Percentiles rank a stretch among this genome's conserved stretches.
These are phyloP conservation scores for Gymnorhina tibicen DNA, from an alignment of 2,113 vertebrate species.

Conservation along the genomic window DNA sequence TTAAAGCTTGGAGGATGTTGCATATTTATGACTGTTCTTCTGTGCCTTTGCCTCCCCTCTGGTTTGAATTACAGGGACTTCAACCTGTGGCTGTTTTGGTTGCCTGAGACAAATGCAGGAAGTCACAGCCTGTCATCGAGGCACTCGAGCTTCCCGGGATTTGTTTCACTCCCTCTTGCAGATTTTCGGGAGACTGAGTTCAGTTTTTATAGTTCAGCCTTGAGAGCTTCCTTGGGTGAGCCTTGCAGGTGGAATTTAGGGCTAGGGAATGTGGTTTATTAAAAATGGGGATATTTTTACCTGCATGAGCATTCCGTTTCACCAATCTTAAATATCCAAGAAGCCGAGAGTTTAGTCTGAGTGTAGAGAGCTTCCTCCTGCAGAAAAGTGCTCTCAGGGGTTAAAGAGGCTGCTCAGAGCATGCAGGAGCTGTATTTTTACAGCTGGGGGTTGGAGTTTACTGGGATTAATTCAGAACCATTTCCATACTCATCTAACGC, in stretches of 20 bases:
- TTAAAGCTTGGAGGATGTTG: neutral
- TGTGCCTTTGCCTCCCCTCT: neutral
- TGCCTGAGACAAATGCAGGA: neutral
- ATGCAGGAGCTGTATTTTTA: slow-evolving; percentile 6
- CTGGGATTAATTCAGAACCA: neutral
- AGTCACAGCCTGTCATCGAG: neutral
- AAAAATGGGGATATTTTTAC: neutral
- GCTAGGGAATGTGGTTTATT: neutral
- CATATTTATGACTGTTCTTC: neutral
- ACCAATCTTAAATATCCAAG: neutral
- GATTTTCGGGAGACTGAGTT: neutral
- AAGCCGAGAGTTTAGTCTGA: neutral
- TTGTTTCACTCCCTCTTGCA: neutral
- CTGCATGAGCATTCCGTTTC: neutral
- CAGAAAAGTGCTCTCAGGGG: neutral
- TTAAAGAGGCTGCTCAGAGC: neutral
- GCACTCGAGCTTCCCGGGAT: neutral
- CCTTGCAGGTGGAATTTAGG: neutral
- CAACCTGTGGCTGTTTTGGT: neutral
- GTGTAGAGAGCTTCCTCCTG: neutral
- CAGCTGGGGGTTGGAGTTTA: slow-evolving; percentile 4
- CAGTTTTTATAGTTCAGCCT: neutral
- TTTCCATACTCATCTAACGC: neutral
- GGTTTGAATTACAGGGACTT: neutral
- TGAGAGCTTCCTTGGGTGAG: neutral